Base-by-base conservation (phyloP, 2,888 invertebrate species). In the Synanthedon myopaeformis region DNA sequence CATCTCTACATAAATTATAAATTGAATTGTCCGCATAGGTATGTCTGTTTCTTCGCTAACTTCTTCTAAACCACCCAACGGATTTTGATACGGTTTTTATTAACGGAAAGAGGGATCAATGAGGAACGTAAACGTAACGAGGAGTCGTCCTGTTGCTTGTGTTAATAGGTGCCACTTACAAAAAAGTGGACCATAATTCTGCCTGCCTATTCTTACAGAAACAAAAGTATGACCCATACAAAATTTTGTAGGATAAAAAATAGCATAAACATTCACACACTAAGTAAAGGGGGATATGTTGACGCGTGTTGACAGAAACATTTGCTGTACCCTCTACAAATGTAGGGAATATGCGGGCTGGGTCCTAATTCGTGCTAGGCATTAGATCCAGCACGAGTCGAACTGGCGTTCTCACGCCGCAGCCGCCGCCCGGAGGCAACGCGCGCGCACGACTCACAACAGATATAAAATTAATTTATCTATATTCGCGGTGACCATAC, bases 401-500 rank as follows among this genome's bases (percentile, higher is more conserved):
- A 65, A 62, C 66, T 59, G 51, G 58, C 63, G 77, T 85, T 87
- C 86, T 85, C 87, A 87, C 86, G 85, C 72, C 74, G 76, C 35
- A 35, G 35, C 67, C 66, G 66, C 68, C 74, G 85, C 86, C 86
- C 82, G 82, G 84, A 71, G 86, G 84, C 85, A 71, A 61, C 67
- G 65, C 71, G 72, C 69, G 75, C 73, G 74, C 86, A 85, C 86
- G 85, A 85, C 84, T 78, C 71, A 58, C 64, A 64, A 66, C 72
- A 79, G 77, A 84, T 85, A 85, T 79, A 77, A 81, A 82, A 86
- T 86, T 84, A 84, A 86, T 86, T 86, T 87, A 85, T 86, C 85
- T 86, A 83, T 77, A 79, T 78, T 72, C 78, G 71, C 68, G 74
- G 70, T 64, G 68, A 66, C 71, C 49, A 19, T 12, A 23, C 12